These are phyloP conservation scores for Azorinus chamasolen DNA, from an alignment of 2,888 invertebrate genomes.

Conservation along the genomic window DNA sequence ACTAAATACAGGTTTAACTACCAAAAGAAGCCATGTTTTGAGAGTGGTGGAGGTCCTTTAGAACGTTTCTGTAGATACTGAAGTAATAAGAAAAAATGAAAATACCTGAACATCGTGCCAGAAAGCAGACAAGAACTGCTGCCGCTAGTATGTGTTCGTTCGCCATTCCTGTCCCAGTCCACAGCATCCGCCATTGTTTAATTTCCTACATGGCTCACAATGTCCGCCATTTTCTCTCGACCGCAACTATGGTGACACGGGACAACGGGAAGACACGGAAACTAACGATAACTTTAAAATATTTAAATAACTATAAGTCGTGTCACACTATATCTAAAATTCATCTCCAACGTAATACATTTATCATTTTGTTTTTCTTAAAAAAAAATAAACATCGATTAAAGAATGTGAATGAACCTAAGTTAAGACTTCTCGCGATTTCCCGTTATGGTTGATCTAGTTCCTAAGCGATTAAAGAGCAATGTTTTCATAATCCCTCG, in stretches of 20 bases:
- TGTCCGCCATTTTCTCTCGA: slow-evolving; percentile 42
- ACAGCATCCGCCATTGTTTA: slow-evolving; percentile 51
- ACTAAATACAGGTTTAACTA: too few species aligned
- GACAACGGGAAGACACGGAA: not conserved
- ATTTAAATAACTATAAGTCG: not conserved
- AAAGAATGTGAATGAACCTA: too few species aligned
- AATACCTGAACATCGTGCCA: too few species aligned
- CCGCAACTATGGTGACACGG: slow-evolving; percentile 55
- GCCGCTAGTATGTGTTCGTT: slow-evolving; percentile 4
- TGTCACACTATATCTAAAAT: too few species aligned
- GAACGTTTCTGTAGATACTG: too few species aligned
- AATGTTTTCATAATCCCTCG: slow-evolving; percentile 28
- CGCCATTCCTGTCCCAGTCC: slow-evolving; percentile 36
- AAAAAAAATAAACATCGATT: too few species aligned
- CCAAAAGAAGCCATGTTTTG: too few species aligned
- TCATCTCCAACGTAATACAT: too few species aligned
- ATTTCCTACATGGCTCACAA: not conserved
- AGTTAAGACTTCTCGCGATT: too few species aligned
- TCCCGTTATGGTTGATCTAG: slow-evolving; percentile 16
- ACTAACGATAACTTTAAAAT: not conserved
- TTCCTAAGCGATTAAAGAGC: slow-evolving; percentile 45
- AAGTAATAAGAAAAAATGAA: too few species aligned
- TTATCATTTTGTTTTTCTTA: too few species aligned
- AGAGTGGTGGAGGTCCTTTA: too few species aligned
- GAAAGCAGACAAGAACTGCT: not conserved